Conservation (phyloP, 2,797 vertebrate species). For the Xiphorhynchus erythropygius region DNA sequence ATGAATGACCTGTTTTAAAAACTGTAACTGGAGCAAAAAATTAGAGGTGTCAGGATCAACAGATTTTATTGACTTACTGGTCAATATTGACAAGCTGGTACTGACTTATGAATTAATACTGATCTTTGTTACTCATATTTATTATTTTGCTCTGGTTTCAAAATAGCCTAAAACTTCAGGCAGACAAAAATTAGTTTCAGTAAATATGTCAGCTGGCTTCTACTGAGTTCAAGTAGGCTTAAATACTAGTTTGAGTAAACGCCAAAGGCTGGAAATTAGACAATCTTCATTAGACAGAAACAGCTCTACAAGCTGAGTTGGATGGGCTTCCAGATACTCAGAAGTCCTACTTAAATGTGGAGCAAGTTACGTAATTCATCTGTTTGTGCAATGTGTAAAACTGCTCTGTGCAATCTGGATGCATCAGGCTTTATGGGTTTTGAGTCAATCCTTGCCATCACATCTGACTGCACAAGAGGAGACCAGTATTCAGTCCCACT, state of each 20-base stretch:
- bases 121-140: background rate
- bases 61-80: background rate
- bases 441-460: background rate
- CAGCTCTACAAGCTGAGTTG: background rate
- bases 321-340: background rate
- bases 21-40: background rate
- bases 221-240: background rate
- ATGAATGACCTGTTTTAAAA: background rate
- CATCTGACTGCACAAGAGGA: background rate
- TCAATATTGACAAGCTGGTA: background rate
- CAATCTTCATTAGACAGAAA: background rate
- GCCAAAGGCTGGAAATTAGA: background rate
- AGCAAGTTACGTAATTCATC: background rate
- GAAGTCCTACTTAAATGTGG: background rate
- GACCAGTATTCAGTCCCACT: background rate
- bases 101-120: background rate
- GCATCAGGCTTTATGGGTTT: background rate
- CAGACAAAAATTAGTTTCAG: background rate
- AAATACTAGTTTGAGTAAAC: background rate
- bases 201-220: background rate
- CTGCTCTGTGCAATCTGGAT: background rate
- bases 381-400: background rate
- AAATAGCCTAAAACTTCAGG: background rate
- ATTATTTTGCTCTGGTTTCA: background rate
- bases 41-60: background rate